phyloP scores from a whole-genome alignment of 2,888 invertebrate species.

The Limnephilus marmoratus region DNA sequence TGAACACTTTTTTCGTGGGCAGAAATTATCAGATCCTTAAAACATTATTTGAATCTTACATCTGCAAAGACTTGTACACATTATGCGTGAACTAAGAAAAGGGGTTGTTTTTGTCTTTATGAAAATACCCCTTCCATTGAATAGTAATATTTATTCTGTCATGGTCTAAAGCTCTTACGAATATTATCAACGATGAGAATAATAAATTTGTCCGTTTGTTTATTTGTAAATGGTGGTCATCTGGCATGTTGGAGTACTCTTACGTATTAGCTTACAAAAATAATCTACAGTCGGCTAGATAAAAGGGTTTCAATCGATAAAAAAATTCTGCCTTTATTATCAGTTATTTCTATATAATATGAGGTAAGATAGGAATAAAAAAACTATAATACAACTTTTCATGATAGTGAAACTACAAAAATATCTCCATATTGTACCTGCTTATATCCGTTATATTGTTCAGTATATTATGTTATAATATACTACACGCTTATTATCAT shows the following conservation, averaged over 20 bases:
- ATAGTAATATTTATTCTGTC: slow-evolving; percentile 36
- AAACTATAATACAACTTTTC: no score
- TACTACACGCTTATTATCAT: no score
- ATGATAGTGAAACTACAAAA: no score
- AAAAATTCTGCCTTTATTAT: not conserved
- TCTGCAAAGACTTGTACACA: not conserved
- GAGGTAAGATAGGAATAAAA: not conserved
- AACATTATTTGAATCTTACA: not conserved
- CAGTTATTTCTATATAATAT: not conserved
- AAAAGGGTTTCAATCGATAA: not conserved
- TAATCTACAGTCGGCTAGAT: not conserved
- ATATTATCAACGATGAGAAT: slow-evolving; percentile 6
- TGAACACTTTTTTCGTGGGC: not conserved
- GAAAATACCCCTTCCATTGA: slow-evolving; percentile 15
- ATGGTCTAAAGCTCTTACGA: slow-evolving; percentile 41
- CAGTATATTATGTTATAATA: no score
- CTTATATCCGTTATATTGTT: no score
- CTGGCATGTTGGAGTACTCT: not conserved
- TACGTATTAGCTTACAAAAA: not conserved
- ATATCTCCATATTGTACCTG: no score
- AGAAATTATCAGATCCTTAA: not conserved
- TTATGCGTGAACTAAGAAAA: slow-evolving; percentile 16
- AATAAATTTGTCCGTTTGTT: slow-evolving; percentile 45
- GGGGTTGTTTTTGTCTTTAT: slow-evolving; percentile 33
- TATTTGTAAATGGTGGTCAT: slow-evolving; percentile 43